A percentile compares a stretch with the other conserved stretches of the same genome.
These are phyloP conservation scores for Thamnophis sirtalis DNA, from an alignment of 2,113 vertebrate genomes.

Conservation along the genomic window DNA sequence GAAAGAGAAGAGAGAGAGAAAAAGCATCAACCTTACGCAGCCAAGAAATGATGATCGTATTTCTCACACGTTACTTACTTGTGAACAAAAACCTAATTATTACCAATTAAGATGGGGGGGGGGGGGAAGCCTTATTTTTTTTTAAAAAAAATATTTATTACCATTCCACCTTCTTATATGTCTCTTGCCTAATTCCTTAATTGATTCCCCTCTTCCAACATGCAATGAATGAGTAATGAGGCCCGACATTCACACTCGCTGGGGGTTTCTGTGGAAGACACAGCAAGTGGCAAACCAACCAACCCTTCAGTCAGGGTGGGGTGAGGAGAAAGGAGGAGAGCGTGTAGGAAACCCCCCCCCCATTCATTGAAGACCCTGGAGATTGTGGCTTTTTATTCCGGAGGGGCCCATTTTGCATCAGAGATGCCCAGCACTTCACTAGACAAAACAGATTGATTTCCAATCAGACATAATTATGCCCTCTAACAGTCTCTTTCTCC, in stretches of 20 bases:
- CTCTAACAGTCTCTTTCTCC: not conserved
- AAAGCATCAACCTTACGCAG: not conserved
- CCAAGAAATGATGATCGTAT: constrained; percentile 4
- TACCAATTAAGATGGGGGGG: constrained; percentile 15
- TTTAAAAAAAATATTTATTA: not conserved
- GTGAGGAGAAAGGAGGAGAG: not conserved
- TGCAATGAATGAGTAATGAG: constrained; percentile 4
- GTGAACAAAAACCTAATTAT: constrained; percentile 25
- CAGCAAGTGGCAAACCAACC: not conserved
- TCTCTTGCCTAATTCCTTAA: constrained; percentile 11
- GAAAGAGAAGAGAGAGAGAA: not conserved
- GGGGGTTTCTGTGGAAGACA: not conserved
- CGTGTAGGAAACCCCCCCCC: no score
- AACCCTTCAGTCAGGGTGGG: not conserved
- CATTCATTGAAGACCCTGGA: not conserved
- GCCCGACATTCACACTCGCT: not conserved
- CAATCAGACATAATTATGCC: not conserved
- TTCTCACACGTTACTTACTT: constrained; percentile 16
- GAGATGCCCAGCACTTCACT: not conserved
- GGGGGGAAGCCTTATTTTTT: not conserved
- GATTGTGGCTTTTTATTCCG: no score
- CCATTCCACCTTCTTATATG: constrained; percentile 8
- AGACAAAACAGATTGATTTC: not conserved
- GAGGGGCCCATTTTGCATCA: not conserved
- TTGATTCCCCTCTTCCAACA: not conserved